Percentiles rank a stretch among this genome's conserved stretches.
Evolutionary conservation across 2,888 invertebrate species (phyloP).

Genomic region (Stenoptilia bipunctidactyla): DNA sequence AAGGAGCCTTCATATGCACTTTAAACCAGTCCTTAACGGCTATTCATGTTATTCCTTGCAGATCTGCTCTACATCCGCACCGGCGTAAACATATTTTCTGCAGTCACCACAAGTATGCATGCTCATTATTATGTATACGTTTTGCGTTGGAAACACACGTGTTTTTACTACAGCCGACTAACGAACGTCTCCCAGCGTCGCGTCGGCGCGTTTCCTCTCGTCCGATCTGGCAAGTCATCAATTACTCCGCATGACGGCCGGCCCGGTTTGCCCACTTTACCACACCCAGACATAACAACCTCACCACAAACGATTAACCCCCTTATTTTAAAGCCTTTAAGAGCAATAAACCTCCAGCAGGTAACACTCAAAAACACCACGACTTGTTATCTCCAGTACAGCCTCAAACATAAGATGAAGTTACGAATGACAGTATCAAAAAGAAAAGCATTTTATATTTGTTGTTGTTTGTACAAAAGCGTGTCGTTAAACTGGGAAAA

Average conservation of each 20-base stretch:
- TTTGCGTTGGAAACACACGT: too few relatives aligned
- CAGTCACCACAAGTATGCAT: too few relatives aligned
- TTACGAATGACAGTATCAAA: background rate
- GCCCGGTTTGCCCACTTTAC: constrained; percentile 16
- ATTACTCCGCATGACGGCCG: constrained; percentile 32
- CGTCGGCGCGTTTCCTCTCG: constrained; percentile 3
- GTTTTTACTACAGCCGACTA: constrained; percentile 1
- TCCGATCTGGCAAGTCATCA: constrained; percentile 29
- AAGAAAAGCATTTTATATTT: background rate
- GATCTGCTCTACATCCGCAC: too few relatives aligned
- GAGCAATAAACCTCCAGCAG: background rate
- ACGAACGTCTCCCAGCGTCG: constrained; percentile 2
- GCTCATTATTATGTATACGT: too few relatives aligned
- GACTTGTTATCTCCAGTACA: background rate
- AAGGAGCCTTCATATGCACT: too few relatives aligned
- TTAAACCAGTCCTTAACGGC: too few relatives aligned
- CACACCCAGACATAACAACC: constrained; percentile 2
- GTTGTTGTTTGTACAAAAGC: constrained; percentile 1
- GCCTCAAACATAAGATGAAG: background rate
- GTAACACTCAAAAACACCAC: too few relatives aligned
- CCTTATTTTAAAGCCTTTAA: background rate
- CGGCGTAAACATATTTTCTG: too few relatives aligned
- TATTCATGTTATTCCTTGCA: too few relatives aligned
- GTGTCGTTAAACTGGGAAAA: constrained; percentile 6
- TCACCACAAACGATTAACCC: background rate